Evolutionary conservation across 2,797 vertebrate genomes (phyloP).

Genomic region (Clarias fuscus): DNA sequence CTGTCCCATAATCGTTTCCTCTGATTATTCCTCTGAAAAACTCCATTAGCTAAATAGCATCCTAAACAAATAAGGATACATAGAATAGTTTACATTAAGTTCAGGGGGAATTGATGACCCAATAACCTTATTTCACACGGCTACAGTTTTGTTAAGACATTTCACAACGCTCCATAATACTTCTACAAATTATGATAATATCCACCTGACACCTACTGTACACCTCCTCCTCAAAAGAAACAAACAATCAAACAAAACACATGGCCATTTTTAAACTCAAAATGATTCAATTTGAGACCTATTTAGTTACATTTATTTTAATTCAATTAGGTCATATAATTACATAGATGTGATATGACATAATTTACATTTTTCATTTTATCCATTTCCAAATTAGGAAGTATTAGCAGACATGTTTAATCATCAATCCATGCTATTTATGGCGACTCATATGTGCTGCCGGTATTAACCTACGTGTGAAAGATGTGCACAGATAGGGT

Average conservation of each 20-base stretch:
- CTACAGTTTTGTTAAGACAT: background rate
- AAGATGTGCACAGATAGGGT: constrained; percentile 11
- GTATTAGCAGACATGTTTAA: background rate
- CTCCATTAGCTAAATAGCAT: constrained; percentile 66
- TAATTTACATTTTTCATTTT: background rate
- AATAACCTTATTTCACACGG: constrained; percentile 8
- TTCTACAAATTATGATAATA: background rate
- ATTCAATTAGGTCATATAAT: background rate
- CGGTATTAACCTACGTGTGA: background rate
- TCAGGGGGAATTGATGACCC: constrained; percentile 2
- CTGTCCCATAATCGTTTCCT: constrained; percentile 65
- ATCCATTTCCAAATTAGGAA: background rate
- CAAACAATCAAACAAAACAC: background rate
- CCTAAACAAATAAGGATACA: constrained; percentile 67
- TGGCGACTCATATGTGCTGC: background rate
- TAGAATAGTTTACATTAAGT: constrained; percentile 52
- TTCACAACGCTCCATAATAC: background rate
- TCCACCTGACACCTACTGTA: no score
- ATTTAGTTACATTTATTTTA: background rate
- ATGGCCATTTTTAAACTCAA: background rate
- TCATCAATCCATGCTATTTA: background rate
- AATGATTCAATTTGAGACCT: background rate
- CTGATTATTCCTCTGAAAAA: constrained; percentile 62
- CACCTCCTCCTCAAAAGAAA: background rate
- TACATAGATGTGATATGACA: background rate